Evolutionary conservation across 2,113 vertebrate species (phyloP).

Genomic region (Apteryx mantelli): DNA sequence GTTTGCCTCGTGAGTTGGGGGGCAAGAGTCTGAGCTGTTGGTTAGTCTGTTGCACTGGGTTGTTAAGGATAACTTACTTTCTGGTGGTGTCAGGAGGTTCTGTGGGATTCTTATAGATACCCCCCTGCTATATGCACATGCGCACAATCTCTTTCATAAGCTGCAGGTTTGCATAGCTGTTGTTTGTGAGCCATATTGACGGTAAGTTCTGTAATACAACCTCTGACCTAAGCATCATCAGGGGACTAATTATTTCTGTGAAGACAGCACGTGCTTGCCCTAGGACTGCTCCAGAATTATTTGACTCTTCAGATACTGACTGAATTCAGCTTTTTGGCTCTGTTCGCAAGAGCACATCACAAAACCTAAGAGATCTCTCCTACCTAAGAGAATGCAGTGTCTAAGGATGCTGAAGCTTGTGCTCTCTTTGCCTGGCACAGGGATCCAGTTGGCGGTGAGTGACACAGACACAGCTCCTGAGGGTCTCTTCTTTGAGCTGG

Average conservation of each 20-base stretch:
- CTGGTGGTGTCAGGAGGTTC: background rate
- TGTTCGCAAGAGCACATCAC: background rate
- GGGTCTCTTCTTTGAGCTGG: constrained; percentile 91
- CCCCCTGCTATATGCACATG: accelerated
- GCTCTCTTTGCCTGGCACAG: constrained; percentile 42
- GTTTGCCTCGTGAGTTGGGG: too few relatives aligned
- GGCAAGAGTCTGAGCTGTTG: background rate
- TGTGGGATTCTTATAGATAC: background rate
- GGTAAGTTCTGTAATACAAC: background rate
- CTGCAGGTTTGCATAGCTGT: background rate
- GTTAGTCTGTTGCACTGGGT: background rate
- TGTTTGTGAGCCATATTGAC: background rate
- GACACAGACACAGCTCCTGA: constrained; percentile 83
- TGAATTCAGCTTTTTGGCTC: background rate
- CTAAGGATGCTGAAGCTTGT: background rate
- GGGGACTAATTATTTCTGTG: background rate
- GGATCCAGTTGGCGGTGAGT: constrained; percentile 83
- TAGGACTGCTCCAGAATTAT: background rate
- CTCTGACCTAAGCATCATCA: background rate
- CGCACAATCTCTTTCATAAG: background rate
- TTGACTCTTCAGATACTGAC: background rate
- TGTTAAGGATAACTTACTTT: background rate
- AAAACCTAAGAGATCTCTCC: background rate
- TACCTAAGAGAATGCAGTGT: background rate
- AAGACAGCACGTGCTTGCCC: background rate